phyloP scores from a whole-genome alignment of 2,888 invertebrate species.

The Ennomos erosarius region DNA sequence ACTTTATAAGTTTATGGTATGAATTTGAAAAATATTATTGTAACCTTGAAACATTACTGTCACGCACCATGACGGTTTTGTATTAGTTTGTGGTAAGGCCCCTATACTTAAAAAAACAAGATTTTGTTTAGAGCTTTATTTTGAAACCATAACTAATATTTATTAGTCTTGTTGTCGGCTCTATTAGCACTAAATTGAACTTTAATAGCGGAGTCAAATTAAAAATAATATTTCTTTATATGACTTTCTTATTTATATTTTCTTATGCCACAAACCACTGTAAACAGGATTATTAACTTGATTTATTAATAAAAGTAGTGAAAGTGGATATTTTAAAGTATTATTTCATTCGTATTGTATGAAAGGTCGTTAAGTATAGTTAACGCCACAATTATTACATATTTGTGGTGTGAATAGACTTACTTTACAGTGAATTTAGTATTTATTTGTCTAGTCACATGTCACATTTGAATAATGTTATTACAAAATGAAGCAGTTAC shows the following conservation, averaged over 20 bases:
- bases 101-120: too few relatives aligned
- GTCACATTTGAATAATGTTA: neutral
- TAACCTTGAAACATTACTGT: too few relatives aligned
- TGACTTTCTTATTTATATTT: neutral
- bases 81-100: too few relatives aligned
- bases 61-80: too few relatives aligned
- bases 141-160: too few relatives aligned
- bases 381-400: slow-evolving; percentile 1
- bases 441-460: neutral
- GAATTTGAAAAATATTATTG: too few relatives aligned
- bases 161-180: too few relatives aligned
- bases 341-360: slow-evolving; percentile 11
- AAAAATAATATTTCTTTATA: neutral
- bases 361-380: slow-evolving; percentile 16
- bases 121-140: too few relatives aligned
- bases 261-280: neutral
- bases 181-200: too few relatives aligned
- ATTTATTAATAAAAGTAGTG: slow-evolving; percentile 21
- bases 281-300: slow-evolving; percentile 15
- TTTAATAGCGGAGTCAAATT: neutral
- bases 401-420: slow-evolving; percentile 3
- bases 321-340: slow-evolving; percentile 5
- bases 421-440: neutral
- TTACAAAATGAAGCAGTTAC: too few relatives aligned
- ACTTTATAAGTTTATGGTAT: too few relatives aligned